phyloP scores from a whole-genome alignment of 2,797 vertebrate species.

The Echiichthys vipera region DNA sequence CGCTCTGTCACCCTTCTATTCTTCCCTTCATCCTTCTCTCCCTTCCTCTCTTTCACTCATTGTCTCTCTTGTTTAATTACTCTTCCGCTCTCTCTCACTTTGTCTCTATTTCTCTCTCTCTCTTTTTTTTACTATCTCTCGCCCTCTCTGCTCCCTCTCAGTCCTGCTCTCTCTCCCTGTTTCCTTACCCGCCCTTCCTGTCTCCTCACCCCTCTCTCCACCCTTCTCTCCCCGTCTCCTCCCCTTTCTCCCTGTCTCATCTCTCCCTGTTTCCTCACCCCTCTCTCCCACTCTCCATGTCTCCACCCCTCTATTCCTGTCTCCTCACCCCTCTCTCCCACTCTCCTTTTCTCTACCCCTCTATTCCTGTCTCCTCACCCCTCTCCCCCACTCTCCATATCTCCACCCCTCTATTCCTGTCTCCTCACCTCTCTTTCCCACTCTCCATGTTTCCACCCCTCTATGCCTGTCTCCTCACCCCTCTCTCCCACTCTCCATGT shows the following conservation, averaged over 20 bases:
- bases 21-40: constrained; percentile 41
- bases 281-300: background rate
- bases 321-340: no score
- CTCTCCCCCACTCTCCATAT: background rate
- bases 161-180: background rate
- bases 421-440: no score
- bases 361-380: background rate
- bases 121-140: constrained; percentile 10
- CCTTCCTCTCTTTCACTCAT: constrained; percentile 31
- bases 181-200: no score
- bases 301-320: background rate
- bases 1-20: constrained; percentile 70
- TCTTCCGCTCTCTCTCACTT: constrained; percentile 29
- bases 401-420: background rate
- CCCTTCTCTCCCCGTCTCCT: background rate
- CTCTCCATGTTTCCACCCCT: background rate
- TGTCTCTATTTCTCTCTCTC: constrained; percentile 17
- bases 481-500: background rate
- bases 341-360: no score
- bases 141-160: background rate
- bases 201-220: background rate
- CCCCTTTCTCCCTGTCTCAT: background rate
- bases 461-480: background rate
- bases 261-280: background rate
- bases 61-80: constrained; percentile 48